These are phyloP conservation scores for Plagiodera versicolora DNA, from an alignment of 2,888 invertebrate species.

Conservation along the genomic window DNA sequence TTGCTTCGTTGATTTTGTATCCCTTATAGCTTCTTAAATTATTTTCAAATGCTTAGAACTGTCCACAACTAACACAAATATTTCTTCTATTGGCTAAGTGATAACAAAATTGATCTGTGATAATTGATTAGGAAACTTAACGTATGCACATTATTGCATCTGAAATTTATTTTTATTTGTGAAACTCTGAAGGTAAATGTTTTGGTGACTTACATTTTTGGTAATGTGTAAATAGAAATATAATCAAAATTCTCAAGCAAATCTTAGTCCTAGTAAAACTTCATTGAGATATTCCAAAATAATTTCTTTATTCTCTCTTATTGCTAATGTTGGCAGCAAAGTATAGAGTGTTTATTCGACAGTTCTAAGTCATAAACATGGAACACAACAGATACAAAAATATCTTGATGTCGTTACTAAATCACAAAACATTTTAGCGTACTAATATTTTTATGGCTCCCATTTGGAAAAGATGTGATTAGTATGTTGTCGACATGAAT, in stretches of 20 bases:
- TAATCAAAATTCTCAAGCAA: conserved; percentile 12
- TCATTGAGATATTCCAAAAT: too few species aligned
- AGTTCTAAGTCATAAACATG: background rate
- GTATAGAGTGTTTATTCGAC: background rate
- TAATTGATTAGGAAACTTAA: background rate
- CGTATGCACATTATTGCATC: background rate
- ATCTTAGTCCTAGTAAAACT: background rate
- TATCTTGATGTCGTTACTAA: background rate
- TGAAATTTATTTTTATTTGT: background rate
- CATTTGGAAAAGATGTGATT: background rate
- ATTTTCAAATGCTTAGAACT: conserved; percentile 18
- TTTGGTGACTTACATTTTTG: background rate
- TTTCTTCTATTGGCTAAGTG: conserved; percentile 7
- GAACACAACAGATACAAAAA: background rate
- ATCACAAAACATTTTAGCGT: too few species aligned
- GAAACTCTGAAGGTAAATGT: background rate
- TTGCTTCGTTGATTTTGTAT: conserved; percentile 40
- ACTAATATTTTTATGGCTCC: too few species aligned
- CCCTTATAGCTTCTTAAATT: conserved; percentile 37
- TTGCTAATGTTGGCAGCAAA: background rate
- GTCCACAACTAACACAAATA: conserved; percentile 2
- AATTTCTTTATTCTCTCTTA: too few species aligned
- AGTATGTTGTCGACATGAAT: background rate
- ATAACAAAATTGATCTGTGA: background rate
- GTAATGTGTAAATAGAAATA: conserved; percentile 17